Conservation (phyloP, 2,797 vertebrate species). For the Phataginus tetradactyla region DNA sequence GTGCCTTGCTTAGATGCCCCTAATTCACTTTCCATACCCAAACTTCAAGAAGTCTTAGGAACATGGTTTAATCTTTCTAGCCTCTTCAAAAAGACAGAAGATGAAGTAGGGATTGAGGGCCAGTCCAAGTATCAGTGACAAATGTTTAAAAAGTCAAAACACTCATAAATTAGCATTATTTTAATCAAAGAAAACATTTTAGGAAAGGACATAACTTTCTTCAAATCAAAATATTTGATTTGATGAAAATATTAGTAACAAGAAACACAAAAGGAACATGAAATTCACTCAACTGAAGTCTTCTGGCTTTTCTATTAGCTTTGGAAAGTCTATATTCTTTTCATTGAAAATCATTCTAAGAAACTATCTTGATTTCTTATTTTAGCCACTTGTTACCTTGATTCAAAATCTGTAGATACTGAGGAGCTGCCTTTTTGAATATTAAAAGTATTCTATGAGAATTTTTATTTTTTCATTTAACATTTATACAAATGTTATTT, state of each 20-base stretch:
- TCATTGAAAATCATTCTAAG: background rate
- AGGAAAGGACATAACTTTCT: background rate
- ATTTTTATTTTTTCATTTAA: background rate
- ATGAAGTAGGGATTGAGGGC: background rate
- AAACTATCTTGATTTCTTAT: constrained; percentile 10
- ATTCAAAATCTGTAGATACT: background rate
- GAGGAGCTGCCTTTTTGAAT: background rate
- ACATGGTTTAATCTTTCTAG: background rate
- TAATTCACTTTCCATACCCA: background rate
- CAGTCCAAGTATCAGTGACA: background rate
- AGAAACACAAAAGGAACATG: background rate
- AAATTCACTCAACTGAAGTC: background rate
- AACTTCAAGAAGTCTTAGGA: background rate
- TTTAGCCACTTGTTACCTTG: background rate
- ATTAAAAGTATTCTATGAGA: background rate
- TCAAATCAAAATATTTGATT: constrained; percentile 9
- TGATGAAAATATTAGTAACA: background rate
- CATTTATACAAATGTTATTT: background rate
- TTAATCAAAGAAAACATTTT: background rate
- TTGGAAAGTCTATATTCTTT: background rate
- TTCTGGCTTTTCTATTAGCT: background rate
- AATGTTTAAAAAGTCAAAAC: background rate
- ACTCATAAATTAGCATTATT: background rate
- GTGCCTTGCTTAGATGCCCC: background rate
- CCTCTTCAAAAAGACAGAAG: background rate